Conservation (phyloP, 1,140 invertebrate genomes). For the Drosophila chauvacae region DNA sequence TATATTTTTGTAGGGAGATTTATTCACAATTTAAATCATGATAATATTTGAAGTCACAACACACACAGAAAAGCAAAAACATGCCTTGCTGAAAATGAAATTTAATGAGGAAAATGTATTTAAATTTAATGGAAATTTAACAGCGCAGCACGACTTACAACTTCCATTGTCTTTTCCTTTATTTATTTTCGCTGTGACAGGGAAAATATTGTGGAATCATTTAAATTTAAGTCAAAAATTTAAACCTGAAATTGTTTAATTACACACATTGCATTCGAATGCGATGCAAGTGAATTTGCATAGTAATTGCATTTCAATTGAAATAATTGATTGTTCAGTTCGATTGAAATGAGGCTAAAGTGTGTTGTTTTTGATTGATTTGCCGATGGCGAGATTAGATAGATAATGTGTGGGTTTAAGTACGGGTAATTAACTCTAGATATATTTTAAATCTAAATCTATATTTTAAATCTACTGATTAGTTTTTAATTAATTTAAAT, state of each 20-base stretch:
- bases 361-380: constrained; percentile 47
- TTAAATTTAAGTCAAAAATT: constrained; percentile 44
- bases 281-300: constrained; percentile 38
- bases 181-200: not conserved
- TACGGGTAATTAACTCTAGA: constrained; percentile 3
- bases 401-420: not conserved
- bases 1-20: not conserved
- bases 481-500: not conserved
- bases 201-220: constrained; percentile 21
- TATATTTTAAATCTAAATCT: not conserved
- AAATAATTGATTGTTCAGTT: constrained; percentile 41
- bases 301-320: constrained; percentile 37
- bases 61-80: not conserved
- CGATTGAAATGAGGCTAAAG: constrained; percentile 11
- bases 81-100: not conserved
- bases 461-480: not conserved
- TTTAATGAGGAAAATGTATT: constrained; percentile 9
- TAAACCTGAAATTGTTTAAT: constrained; percentile 39
- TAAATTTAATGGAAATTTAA: constrained; percentile 29
- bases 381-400: constrained; percentile 16
- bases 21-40: constrained; percentile 30
- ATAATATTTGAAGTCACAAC: constrained; percentile 14
- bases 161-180: constrained; percentile 6
- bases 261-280: constrained; percentile 8
- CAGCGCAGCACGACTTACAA: not conserved